A percentile compares a stretch with the other conserved stretches of the same genome.
Evolutionary conservation across 2,888 invertebrate genomes (phyloP).

Genomic region (Sericinus montela): DNA sequence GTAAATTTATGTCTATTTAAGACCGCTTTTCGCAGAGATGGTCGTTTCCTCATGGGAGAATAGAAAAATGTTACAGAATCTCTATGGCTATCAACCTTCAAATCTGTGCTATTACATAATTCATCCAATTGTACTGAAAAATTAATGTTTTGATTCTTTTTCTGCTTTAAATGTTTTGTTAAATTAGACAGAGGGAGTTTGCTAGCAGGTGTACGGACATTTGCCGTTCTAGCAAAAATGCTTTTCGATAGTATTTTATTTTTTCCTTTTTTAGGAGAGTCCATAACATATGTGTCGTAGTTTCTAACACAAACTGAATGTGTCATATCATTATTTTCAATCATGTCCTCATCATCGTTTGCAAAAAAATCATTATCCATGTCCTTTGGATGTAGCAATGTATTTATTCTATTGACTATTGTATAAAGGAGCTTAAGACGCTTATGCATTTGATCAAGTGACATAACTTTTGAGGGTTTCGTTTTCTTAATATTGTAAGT

Average conservation of each 20-base stretch:
- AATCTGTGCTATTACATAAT: constrained; percentile 43
- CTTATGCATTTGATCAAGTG: constrained; percentile 50
- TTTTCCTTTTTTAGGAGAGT: constrained; percentile 35
- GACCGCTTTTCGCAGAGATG: constrained; percentile 55
- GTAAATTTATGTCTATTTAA: constrained; percentile 41
- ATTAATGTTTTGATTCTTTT: constrained; percentile 49
- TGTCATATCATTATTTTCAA: constrained; percentile 41
- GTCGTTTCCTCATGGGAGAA: constrained; percentile 49
- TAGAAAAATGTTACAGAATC: constrained; percentile 53
- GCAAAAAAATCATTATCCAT: constrained; percentile 54
- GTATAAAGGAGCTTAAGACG: constrained; percentile 62
- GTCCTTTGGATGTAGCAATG: constrained; percentile 53
- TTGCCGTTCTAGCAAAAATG: constrained; percentile 49
- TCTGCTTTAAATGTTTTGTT: constrained; percentile 48
- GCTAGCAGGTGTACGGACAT: constrained; percentile 46
- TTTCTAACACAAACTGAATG: constrained; percentile 44
- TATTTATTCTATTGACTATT: constrained; percentile 51
- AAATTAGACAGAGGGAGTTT: constrained; percentile 49
- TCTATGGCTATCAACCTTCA: constrained; percentile 29
- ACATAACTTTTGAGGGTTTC: constrained; percentile 32
- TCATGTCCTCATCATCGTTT: constrained; percentile 34
- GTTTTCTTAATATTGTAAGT: constrained; percentile 41
- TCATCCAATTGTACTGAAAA: constrained; percentile 60
- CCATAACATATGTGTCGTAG: constrained; percentile 42
- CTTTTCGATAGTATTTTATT: constrained; percentile 46